phyloP scores from a whole-genome alignment of 2,797 vertebrate genomes.

The Coranthus polyacanthus region DNA sequence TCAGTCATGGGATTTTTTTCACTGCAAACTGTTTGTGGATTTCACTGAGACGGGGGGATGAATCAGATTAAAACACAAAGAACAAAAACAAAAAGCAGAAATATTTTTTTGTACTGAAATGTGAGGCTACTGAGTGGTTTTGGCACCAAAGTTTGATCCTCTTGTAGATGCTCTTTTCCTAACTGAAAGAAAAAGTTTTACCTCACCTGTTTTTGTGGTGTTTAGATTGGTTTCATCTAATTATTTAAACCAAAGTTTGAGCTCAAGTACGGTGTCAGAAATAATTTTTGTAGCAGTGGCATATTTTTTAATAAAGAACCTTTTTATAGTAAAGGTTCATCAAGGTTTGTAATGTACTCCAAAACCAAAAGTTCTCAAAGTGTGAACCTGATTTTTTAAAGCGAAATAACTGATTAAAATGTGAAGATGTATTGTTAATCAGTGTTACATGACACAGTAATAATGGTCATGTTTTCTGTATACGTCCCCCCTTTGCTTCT shows the following conservation, averaged over 20 bases:
- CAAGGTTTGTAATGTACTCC: slow-evolving; percentile 55
- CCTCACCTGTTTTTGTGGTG: slow-evolving; percentile 50
- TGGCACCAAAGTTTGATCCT: slow-evolving; percentile 71
- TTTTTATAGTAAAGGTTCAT: slow-evolving; percentile 62
- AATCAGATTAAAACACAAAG: slow-evolving; percentile 66
- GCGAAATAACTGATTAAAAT: slow-evolving; percentile 52
- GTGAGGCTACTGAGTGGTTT: slow-evolving; percentile 56
- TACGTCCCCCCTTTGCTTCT: slow-evolving; percentile 59
- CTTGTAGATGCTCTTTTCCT: slow-evolving; percentile 45
- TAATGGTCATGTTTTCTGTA: slow-evolving; percentile 59
- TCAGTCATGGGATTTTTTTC: slow-evolving; percentile 47
- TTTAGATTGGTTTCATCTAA: slow-evolving; percentile 68
- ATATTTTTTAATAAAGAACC: slow-evolving; percentile 57
- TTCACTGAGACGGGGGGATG: slow-evolving; percentile 58
- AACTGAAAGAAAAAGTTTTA: slow-evolving; percentile 33
- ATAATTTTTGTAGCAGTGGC: slow-evolving; percentile 59
- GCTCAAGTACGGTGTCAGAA: slow-evolving; percentile 40
- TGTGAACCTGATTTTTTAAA: slow-evolving; percentile 48
- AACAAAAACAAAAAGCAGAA: slow-evolving; percentile 51
- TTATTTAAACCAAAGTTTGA: slow-evolving; percentile 59
- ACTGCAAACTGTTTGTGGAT: slow-evolving; percentile 60
- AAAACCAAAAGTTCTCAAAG: slow-evolving; percentile 61
- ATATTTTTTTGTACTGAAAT: slow-evolving; percentile 66
- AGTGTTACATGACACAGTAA: slow-evolving; percentile 50
- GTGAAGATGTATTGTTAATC: slow-evolving; percentile 58